phyloP scores from a whole-genome alignment of 2,113 vertebrate genomes.

The Nothobranchius kuhntae region DNA sequence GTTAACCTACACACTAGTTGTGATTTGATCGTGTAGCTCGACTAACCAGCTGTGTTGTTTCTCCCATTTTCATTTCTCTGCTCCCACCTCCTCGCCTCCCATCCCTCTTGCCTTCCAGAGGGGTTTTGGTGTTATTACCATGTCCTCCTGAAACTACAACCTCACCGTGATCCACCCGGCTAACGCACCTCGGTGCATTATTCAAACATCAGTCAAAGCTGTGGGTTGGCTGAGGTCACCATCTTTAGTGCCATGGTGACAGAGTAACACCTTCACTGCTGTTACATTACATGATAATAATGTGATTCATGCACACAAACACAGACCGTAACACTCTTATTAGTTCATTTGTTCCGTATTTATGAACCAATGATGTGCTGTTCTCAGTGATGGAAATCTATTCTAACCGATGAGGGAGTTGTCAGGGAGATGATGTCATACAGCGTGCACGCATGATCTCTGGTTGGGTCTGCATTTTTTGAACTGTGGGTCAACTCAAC shows the following conservation, averaged over 20 bases:
- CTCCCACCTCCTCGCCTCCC: constrained; percentile 42
- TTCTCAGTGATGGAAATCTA: background rate
- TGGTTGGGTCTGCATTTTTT: too few relatives aligned
- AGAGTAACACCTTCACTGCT: constrained; percentile 2
- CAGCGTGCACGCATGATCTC: too few relatives aligned
- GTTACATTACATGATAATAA: background rate
- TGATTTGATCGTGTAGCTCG: constrained; percentile 42
- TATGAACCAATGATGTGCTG: background rate
- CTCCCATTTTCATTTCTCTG: constrained; percentile 68
- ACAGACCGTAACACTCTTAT: background rate
- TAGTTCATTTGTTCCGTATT: background rate
- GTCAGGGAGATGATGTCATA: background rate
- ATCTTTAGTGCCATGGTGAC: constrained; percentile 2
- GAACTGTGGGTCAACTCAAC: too few relatives aligned
- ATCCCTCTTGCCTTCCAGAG: constrained; percentile 41
- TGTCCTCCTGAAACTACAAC: constrained; percentile 42
- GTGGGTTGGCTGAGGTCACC: constrained; percentile 24
- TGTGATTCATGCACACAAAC: background rate
- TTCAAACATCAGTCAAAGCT: constrained; percentile 14
- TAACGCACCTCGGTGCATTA: constrained; percentile 13
- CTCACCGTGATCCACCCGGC: constrained; percentile 33
- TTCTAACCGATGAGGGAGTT: background rate
- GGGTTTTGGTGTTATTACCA: constrained; percentile 52
- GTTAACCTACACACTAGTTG: constrained; percentile 43
- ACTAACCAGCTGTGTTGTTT: constrained; percentile 64